phyloP scores from a whole-genome alignment of 2,113 vertebrate genomes.

The Martes martes region DNA sequence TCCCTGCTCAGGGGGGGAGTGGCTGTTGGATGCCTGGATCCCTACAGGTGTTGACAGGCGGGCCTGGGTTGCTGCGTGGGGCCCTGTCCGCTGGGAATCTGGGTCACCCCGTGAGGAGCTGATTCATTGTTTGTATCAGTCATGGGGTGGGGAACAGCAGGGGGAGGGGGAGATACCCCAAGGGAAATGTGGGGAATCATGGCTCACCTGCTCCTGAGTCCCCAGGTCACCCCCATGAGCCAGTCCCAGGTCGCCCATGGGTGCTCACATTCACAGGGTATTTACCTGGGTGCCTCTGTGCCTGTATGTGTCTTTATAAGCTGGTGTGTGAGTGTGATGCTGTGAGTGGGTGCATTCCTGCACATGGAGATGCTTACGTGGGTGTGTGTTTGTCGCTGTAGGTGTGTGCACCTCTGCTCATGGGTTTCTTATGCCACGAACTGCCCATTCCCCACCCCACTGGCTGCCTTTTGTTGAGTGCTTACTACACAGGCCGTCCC shows the following conservation, averaged over 20 bases:
- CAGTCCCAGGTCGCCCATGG: not conserved
- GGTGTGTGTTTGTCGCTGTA: slow-evolving; percentile 43
- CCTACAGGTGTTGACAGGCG: slow-evolving; percentile 65
- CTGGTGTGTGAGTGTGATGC: not conserved
- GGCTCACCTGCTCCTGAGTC: slow-evolving; percentile 59
- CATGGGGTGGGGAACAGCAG: slow-evolving; percentile 69
- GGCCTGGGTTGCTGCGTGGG: slow-evolving; percentile 62
- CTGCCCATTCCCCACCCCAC: not conserved
- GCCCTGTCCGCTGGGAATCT: slow-evolving; percentile 70
- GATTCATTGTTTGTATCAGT: slow-evolving; percentile 79
- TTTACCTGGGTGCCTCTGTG: slow-evolving; percentile 7
- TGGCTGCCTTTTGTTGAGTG: not conserved
- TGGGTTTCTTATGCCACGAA: not conserved
- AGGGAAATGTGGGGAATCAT: slow-evolving; percentile 48
- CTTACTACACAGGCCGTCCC: not conserved
- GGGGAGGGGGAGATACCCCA: slow-evolving; percentile 62
- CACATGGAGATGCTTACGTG: not conserved
- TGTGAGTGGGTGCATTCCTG: not conserved
- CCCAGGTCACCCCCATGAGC: slow-evolving; percentile 34
- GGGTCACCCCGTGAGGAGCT: slow-evolving; percentile 76
- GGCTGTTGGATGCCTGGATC: not conserved
- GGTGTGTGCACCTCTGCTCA: not conserved
- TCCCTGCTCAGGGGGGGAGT: slow-evolving; percentile 29
- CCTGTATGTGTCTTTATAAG: not conserved
- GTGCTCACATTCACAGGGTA: not conserved